Evolutionary conservation across 2,113 vertebrate genomes (phyloP).

Genomic region (Andinoacara biseriatus): DNA sequence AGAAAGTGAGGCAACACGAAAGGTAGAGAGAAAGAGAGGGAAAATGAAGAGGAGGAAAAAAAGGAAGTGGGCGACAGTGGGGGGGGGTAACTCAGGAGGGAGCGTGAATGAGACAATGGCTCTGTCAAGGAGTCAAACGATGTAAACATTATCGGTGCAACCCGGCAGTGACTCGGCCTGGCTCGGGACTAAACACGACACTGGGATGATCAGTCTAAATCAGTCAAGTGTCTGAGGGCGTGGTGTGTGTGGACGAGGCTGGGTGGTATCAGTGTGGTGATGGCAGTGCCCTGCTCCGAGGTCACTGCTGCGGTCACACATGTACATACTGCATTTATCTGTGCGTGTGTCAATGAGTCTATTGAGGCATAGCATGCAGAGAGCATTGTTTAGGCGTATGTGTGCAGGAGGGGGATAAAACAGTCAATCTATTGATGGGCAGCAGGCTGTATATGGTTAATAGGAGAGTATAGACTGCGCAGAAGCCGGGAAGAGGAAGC

Average conservation of each 20-base stretch:
- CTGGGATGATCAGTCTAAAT: constrained; percentile 62
- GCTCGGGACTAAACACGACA: constrained; percentile 45
- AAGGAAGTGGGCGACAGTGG: constrained; percentile 39
- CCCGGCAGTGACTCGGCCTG: constrained; percentile 38
- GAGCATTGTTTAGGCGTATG: constrained; percentile 36
- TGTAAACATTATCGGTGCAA: constrained; percentile 59
- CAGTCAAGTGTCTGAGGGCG: constrained; percentile 42
- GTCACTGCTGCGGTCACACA: constrained; percentile 30
- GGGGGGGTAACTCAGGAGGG: not conserved
- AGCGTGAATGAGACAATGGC: constrained; percentile 57
- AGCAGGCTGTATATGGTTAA: constrained; percentile 1
- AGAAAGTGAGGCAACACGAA: constrained; percentile 45
- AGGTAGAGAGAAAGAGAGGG: constrained; percentile 4
- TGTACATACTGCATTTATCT: not conserved
- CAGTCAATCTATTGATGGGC: constrained; percentile 39
- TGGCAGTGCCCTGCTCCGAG: constrained; percentile 53
- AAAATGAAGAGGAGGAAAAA: not conserved
- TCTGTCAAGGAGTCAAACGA: constrained; percentile 58
- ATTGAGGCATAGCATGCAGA: constrained; percentile 43
- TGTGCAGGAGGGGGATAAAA: not conserved
- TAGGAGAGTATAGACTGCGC: not conserved
- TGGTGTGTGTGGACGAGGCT: constrained; percentile 3
- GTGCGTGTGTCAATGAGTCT: constrained; percentile 51
- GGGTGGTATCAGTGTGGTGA: constrained; percentile 31
- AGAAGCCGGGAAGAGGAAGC: not conserved